Conservation (phyloP, 2,888 invertebrate species). For the Brassicogethes aeneus region DNA sequence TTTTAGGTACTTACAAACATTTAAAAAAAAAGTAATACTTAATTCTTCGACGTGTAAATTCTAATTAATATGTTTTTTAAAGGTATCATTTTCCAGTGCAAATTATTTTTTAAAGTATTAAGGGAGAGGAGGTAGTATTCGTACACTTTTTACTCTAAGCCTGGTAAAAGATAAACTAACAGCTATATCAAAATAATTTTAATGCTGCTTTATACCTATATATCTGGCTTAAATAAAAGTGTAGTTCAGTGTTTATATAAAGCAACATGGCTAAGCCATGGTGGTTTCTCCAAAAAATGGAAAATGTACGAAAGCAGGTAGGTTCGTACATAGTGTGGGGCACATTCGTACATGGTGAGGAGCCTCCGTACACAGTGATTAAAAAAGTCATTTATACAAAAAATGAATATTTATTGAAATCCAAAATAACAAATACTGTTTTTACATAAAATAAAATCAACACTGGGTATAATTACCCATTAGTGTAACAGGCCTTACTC, state of each 20-base stretch:
- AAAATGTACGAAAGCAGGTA: conserved; percentile 5
- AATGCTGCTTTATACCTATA: not conserved
- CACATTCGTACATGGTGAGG: too few species aligned
- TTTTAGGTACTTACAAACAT: too few species aligned
- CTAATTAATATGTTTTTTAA: too few species aligned
- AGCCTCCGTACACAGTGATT: too few species aligned
- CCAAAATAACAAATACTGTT: too few species aligned
- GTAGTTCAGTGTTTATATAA: not conserved
- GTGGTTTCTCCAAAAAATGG: conserved; percentile 4
- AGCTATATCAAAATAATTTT: conserved; percentile 6
- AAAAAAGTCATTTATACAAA: too few species aligned
- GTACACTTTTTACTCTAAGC: conserved; percentile 4
- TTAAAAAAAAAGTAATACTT: too few species aligned
- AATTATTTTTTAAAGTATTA: too few species aligned
- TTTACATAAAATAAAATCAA: too few species aligned
- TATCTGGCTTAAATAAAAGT: not conserved
- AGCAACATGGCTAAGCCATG: not conserved
- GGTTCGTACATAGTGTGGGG: not conserved
- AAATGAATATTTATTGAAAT: too few species aligned
- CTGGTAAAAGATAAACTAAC: conserved; percentile 1
- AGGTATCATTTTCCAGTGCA: too few species aligned
- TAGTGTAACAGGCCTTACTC: not conserved
- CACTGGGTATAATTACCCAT: not conserved
- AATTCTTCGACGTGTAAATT: too few species aligned
- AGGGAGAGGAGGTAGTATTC: conserved; percentile 8